A percentile compares a stretch with the other conserved stretches of the same genome.
phyloP scores from a whole-genome alignment of 2,888 invertebrate genomes.

The Eutolmus rufibarbis region DNA sequence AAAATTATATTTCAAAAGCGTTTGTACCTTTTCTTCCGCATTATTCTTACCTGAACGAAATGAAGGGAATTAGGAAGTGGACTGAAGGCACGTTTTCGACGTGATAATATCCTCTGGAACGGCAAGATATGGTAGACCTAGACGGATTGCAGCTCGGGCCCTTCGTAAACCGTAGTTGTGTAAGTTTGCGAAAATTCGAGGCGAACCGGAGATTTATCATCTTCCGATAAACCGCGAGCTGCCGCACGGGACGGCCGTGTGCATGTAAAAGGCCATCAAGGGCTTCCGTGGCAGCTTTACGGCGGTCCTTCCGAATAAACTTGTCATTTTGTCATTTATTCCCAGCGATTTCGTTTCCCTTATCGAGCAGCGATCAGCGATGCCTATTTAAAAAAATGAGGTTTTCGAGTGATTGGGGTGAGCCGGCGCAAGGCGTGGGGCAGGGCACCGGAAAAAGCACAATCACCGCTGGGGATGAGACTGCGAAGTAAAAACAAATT shows the following conservation, averaged over 20 bases:
- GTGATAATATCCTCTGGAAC: neutral
- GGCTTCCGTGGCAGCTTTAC: neutral
- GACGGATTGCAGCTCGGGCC: neutral
- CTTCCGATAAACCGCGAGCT: neutral
- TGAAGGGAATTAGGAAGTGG: neutral
- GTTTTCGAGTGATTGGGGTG: neutral
- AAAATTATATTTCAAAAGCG: neutral
- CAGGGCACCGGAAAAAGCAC: neutral
- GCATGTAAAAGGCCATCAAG: neutral
- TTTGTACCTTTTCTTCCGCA: neutral
- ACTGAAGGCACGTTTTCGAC: neutral
- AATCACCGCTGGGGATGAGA: slow-evolving; percentile 10
- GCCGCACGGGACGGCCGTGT: neutral
- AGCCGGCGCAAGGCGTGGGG: neutral
- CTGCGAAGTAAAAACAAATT: slow-evolving; percentile 38
- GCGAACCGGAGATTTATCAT: neutral
- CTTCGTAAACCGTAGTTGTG: neutral
- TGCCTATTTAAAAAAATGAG: neutral
- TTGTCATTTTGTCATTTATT: slow-evolving; percentile 10
- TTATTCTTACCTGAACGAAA: neutral
- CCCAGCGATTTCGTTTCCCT: slow-evolving; percentile 1
- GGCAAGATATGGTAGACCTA: neutral
- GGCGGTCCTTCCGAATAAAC: neutral
- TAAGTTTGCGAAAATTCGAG: neutral
- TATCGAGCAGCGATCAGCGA: slow-evolving; percentile 20